Evolutionary conservation across 2,797 vertebrate species (phyloP).

Genomic region (Argya squamiceps): DNA sequence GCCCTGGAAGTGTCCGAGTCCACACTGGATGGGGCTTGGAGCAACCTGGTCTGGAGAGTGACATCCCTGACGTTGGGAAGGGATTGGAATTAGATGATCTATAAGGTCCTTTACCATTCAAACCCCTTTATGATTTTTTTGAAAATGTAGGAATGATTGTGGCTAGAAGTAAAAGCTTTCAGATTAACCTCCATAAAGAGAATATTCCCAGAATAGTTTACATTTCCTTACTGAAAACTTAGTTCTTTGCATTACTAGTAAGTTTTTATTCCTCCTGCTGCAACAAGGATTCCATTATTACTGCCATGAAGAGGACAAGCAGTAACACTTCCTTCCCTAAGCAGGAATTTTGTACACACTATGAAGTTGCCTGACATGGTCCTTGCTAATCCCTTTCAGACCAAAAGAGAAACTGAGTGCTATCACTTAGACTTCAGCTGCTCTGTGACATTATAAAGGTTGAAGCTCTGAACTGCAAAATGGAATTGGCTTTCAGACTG

Average conservation of each 20-base stretch:
- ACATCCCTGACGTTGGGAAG: neutral
- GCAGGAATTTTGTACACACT: neutral
- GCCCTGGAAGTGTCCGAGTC: neutral
- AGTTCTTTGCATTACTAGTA: neutral
- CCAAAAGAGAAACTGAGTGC: neutral
- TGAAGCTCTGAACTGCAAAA: neutral
- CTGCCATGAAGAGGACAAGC: neutral
- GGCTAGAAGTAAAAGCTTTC: neutral
- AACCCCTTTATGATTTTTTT: neutral
- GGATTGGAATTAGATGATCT: neutral
- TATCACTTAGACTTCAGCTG: neutral
- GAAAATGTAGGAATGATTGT: neutral
- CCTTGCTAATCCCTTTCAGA: neutral
- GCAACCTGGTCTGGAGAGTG: neutral
- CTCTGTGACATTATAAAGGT: neutral
- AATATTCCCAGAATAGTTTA: neutral
- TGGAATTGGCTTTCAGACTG: neutral
- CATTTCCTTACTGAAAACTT: neutral
- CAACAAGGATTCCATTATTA: neutral
- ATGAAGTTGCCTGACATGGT: neutral
- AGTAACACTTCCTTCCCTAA: neutral
- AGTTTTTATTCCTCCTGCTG: neutral
- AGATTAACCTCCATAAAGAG: neutral
- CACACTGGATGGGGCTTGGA: neutral
- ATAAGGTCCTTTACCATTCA: neutral